Base-by-base conservation (phyloP, 2,113 vertebrate genomes). In the Polypterus senegalus region DNA sequence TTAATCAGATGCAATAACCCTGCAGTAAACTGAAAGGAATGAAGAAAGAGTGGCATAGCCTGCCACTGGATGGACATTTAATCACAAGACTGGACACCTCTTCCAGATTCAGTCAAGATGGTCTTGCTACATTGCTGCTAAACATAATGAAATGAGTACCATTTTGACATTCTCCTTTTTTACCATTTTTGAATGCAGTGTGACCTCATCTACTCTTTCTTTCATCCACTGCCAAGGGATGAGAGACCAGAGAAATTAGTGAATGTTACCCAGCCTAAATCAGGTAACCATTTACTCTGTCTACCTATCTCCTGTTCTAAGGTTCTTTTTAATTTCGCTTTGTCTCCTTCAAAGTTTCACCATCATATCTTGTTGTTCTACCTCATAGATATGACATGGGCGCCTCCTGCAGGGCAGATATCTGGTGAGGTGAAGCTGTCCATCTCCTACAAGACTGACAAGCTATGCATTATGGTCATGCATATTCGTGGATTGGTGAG, bases 391-490 rank as follows among this genome's bases (percentile, higher is more conserved):
- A 61, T 86, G 52, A 73, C 76, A 0, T 97, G 92, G 92, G 73
- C 86, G 69, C 85, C 84, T 1, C 77, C 85, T 1, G 63, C 91
- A 2, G 92, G 86, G 11, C 91, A 81, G 67, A 88, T 90, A 0
- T 87, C 88, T 0, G 95, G 95, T 1, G 90, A 98, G 70, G 90
- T 97, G 70, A 98, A 98, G 62, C 85, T 98, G 9, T 97, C 95
- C 49, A 89, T 98, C 75, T 92, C 87, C 73, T 97, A 94, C 78
- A 97, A 92, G 76, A 94, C 89, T 67, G 87, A 96, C 66, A 96
- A 96, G 27, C 89, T 97, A 58, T 94, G 96, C 81, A 93, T 98
- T 79, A 98, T 97, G 94, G 95, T 97, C 66, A 98, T 98, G 90
- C 91, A 97, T 80, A 96, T 95, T 52, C 80, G 95, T 65, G 92